phyloP scores from a whole-genome alignment of 2,797 vertebrate species.

The Tangara arthus region DNA sequence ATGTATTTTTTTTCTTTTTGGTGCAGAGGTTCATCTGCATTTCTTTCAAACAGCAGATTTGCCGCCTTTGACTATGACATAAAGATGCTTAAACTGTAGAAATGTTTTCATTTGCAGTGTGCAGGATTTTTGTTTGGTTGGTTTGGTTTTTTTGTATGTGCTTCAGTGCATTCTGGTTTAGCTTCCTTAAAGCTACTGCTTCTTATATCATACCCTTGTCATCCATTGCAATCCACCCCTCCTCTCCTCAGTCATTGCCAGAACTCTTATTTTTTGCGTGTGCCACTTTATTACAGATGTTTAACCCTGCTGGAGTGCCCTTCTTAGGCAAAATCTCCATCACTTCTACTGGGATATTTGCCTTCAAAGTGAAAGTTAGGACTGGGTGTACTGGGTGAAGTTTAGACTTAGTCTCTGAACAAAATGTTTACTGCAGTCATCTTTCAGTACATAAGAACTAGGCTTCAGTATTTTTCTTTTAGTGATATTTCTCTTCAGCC shows the following conservation, averaged over 20 bases:
- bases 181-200: conserved; percentile 67
- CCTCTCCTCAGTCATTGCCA: conserved; percentile 46
- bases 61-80: conserved; percentile 58
- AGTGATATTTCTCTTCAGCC: conserved; percentile 1
- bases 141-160: background rate
- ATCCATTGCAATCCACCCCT: conserved; percentile 53
- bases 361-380: background rate
- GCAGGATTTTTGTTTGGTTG: conserved; percentile 2
- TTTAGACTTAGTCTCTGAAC: background rate
- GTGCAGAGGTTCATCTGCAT: conserved; percentile 76
- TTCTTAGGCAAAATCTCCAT: background rate
- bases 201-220: conserved; percentile 61
- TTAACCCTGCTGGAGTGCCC: background rate
- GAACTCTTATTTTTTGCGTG: conserved; percentile 62
- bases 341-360: background rate
- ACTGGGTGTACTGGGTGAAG: background rate
- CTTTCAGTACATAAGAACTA: background rate
- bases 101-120: conserved; percentile 68
- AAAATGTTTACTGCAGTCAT: background rate
- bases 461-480: background rate
- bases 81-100: conserved; percentile 58
- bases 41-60: conserved; percentile 68
- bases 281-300: conserved; percentile 11
- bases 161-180: conserved; percentile 69
- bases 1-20: conserved; percentile 74